Evolutionary conservation across 2,113 vertebrate species (phyloP).

Genomic region (Nothobranchius furzeri): DNA sequence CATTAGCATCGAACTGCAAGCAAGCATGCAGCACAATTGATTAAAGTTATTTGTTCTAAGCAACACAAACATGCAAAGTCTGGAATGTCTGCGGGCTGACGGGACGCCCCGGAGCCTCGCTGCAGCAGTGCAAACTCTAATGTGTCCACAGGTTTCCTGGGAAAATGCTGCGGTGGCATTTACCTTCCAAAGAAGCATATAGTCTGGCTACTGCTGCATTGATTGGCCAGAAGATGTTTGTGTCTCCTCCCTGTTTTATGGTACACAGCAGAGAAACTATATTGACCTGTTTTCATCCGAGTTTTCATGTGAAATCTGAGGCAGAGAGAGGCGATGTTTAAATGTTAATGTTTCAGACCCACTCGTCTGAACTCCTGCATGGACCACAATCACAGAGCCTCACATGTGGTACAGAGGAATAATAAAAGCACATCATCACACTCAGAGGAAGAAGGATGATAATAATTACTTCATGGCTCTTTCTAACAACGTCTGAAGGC

Average conservation of each 20-base stretch:
- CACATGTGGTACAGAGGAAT: neutral
- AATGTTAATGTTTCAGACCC: slow-evolving; percentile 1
- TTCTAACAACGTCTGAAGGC: slow-evolving; percentile 6
- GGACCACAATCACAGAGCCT: neutral
- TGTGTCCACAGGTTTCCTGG: neutral
- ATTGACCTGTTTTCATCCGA: slow-evolving; percentile 33
- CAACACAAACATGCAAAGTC: too few species aligned
- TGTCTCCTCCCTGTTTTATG: slow-evolving; percentile 59
- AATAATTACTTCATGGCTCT: slow-evolving; percentile 6
- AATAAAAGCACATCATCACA: neutral
- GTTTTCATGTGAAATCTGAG: slow-evolving; percentile 11
- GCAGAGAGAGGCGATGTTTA: slow-evolving; percentile 6
- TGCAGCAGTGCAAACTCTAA: neutral
- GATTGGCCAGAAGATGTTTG: slow-evolving; percentile 44
- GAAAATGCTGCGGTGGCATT: slow-evolving; percentile 2
- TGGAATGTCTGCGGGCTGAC: too few species aligned
- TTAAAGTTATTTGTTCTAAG: too few species aligned
- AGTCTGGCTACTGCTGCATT: slow-evolving; percentile 7
- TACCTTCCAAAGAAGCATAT: neutral
- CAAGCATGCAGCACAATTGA: too few species aligned
- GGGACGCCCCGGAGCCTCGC: too few species aligned
- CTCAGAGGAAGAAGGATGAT: neutral
- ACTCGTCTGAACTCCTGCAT: slow-evolving; percentile 2
- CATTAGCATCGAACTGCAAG: too few species aligned
- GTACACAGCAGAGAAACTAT: slow-evolving; percentile 24